Evolutionary conservation across 2,888 invertebrate species (phyloP).

Genomic region (Pterostichus niger): DNA sequence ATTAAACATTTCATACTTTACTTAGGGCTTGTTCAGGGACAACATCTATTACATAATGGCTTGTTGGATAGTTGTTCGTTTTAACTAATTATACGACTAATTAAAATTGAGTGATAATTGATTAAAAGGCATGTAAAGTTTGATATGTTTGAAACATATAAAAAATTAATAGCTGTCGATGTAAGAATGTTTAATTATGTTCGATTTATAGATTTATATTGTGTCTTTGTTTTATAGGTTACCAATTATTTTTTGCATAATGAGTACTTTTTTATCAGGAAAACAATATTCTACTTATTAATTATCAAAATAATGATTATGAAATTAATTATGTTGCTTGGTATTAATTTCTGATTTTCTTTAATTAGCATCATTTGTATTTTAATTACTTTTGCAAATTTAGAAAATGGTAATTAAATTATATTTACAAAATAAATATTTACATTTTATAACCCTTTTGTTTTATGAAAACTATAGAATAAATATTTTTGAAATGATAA

Average conservation of each 20-base stretch:
- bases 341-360: not conserved
- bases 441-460: not conserved
- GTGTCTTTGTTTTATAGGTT: slow-evolving; percentile 1
- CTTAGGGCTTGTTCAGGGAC: slow-evolving; percentile 14
- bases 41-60: slow-evolving; percentile 25
- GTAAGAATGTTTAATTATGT: not conserved
- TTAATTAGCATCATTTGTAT: slow-evolving; percentile 1
- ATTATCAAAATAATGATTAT: not conserved
- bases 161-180: not conserved
- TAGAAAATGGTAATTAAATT: not conserved
- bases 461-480: not conserved
- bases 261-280: not conserved
- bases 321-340: not conserved
- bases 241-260: not conserved
- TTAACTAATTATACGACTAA: not conserved
- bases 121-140: too few species aligned
- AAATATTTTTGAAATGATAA: not conserved
- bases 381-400: not conserved
- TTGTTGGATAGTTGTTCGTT: slow-evolving; percentile 22
- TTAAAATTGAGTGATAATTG: not conserved
- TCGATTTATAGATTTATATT: not conserved
- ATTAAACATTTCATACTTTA: slow-evolving; percentile 17
- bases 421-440: slow-evolving; percentile 1
- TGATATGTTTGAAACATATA: too few species aligned
- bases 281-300: not conserved